Evolutionary conservation across 2,888 invertebrate species (phyloP).

Genomic region (Ethmia dodecea): DNA sequence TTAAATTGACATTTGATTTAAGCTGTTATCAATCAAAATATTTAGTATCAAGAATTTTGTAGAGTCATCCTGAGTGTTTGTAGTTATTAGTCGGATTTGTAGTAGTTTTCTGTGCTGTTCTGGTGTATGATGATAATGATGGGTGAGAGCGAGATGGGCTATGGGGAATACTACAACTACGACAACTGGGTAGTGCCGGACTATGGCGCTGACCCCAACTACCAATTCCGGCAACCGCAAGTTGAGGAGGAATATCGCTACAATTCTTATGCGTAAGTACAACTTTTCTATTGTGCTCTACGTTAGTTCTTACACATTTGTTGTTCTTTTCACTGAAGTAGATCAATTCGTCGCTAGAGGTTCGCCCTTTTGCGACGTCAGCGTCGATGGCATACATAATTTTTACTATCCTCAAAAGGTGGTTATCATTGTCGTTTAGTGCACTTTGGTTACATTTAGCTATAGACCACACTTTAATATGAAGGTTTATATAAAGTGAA

Average conservation of each 20-base stretch:
- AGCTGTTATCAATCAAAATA: conserved; percentile 14
- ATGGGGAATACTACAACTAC: conserved; percentile 76
- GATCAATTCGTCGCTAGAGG: too few relatives aligned
- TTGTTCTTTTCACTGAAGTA: too few relatives aligned
- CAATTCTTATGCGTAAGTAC: conserved; percentile 79
- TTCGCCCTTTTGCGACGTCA: too few relatives aligned
- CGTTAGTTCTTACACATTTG: too few relatives aligned
- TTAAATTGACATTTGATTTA: conserved; percentile 14
- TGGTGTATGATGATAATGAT: conserved; percentile 74
- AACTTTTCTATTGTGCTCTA: too few relatives aligned
- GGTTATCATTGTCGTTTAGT: too few relatives aligned
- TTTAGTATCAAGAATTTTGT: conserved; percentile 15
- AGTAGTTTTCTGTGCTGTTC: not conserved
- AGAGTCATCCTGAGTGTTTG: conserved; percentile 2
- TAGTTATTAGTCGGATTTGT: not conserved
- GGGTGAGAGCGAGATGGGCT: conserved; percentile 72
- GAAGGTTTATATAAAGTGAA: too few relatives aligned
- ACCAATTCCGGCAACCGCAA: conserved; percentile 55
- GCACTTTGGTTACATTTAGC: too few relatives aligned
- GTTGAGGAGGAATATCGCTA: conserved; percentile 83
- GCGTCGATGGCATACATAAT: too few relatives aligned
- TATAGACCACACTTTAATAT: too few relatives aligned
- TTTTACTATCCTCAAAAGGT: too few relatives aligned
- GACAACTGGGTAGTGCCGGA: conserved; percentile 83
- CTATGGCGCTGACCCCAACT: conserved; percentile 76